Conservation (phyloP, 2,888 invertebrate species). For the Orthonychiurus folsomi region DNA sequence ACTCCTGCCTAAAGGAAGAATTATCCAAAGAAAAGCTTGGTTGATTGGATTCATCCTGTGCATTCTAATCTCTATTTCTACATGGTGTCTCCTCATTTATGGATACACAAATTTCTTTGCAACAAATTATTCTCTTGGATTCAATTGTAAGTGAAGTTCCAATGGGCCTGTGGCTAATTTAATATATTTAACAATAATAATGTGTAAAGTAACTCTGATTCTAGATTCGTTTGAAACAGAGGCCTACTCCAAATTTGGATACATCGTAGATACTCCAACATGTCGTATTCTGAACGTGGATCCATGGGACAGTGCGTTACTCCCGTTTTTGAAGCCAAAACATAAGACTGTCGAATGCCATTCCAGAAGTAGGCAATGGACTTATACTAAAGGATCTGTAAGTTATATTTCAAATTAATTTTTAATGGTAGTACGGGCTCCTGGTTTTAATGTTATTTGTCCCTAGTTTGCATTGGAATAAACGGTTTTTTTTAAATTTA, state of each 20-base stretch:
- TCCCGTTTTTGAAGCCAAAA: background rate
- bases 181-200: too few relatives aligned
- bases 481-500: too few relatives aligned
- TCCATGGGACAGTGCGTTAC: conserved; percentile 29
- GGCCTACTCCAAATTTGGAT: conserved; percentile 24
- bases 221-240: conserved; percentile 12
- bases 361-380: conserved; percentile 23
- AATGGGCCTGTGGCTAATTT: background rate
- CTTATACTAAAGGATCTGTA: conserved; percentile 19
- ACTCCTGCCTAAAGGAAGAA: too few relatives aligned
- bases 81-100: too few relatives aligned
- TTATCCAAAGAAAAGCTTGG: too few relatives aligned
- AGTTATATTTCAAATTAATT: too few relatives aligned
- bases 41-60: too few relatives aligned
- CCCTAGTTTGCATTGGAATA: too few relatives aligned
- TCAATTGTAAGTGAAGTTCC: background rate
- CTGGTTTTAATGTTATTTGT: too few relatives aligned
- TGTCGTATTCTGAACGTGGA: conserved; percentile 31
- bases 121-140: background rate
- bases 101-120: too few relatives aligned
- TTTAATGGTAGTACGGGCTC: too few relatives aligned
- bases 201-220: background rate
- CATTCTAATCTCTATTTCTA: too few relatives aligned
- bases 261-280: conserved; percentile 24
- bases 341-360: conserved; percentile 14